A percentile compares a stretch with the other conserved stretches of the same genome.
phyloP scores from a whole-genome alignment of 2,888 invertebrate genomes.

The Epistrophe eligans region DNA sequence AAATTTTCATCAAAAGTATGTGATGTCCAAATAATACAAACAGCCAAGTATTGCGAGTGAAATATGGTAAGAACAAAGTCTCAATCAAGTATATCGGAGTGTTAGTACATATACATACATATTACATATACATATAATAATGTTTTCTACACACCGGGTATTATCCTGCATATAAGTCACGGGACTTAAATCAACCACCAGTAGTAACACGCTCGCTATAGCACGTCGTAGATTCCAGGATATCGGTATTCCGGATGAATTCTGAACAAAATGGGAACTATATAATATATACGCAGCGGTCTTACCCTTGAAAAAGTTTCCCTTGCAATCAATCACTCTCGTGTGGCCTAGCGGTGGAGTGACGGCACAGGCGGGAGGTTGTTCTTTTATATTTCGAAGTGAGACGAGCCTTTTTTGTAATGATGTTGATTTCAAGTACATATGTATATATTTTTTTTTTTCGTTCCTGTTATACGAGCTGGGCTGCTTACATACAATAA shows the following conservation, averaged over 20 bases:
- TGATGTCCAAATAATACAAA: too few relatives aligned
- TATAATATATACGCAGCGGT: conserved; percentile 66
- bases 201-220: neutral
- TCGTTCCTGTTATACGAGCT: conserved; percentile 22
- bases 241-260: conserved; percentile 78
- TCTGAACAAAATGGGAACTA: conserved; percentile 76
- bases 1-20: too few relatives aligned
- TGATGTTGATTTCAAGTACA: conserved; percentile 49
- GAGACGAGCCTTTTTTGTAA: conserved; percentile 66
- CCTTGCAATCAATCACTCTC: conserved; percentile 76
- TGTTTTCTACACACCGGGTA: conserved; percentile 23
- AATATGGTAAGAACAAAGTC: too few relatives aligned
- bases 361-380: neutral
- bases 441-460: conserved; percentile 23
- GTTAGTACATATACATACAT: neutral
- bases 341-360: conserved; percentile 41
- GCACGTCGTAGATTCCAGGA: conserved; percentile 61
- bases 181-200: conserved; percentile 30
- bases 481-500: conserved; percentile 36
- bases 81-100: neutral
- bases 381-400: conserved; percentile 32
- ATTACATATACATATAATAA: neutral
- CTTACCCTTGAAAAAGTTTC: conserved; percentile 77
- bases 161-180: conserved; percentile 9
- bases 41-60: too few relatives aligned